Conservation (phyloP, 1,140 invertebrate species). For the Drosophila biarmipes region DNA sequence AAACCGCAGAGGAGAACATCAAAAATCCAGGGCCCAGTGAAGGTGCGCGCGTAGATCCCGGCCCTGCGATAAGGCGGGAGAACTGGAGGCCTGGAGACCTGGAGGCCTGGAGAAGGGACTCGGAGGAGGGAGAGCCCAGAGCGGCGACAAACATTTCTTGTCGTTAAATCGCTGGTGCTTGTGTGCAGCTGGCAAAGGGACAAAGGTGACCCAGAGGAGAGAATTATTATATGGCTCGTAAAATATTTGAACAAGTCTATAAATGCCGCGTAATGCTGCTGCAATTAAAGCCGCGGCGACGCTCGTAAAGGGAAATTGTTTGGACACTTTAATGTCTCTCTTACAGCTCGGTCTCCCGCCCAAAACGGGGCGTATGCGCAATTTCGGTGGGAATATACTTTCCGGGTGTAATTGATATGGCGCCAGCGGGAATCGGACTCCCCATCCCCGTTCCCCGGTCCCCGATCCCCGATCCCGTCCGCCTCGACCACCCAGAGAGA, state of each 20-base stretch:
- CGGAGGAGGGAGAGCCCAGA: slow-evolving; percentile 14
- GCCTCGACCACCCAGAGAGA: neutral
- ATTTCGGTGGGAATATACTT: slow-evolving; percentile 54
- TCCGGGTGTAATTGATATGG: slow-evolving; percentile 55
- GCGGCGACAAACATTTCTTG: slow-evolving; percentile 49
- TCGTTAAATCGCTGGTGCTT: slow-evolving; percentile 42
- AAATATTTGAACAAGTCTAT: slow-evolving; percentile 81
- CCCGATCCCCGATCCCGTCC: neutral
- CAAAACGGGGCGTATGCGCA: slow-evolving; percentile 50
- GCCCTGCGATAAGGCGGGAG: slow-evolving; percentile 45
- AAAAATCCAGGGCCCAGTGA: slow-evolving; percentile 37
- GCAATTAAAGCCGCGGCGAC: slow-evolving; percentile 55
- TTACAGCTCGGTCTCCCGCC: neutral
- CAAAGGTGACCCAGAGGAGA: slow-evolving; percentile 32
- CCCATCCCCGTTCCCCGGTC: neutral
- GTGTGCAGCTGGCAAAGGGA: slow-evolving; percentile 27
- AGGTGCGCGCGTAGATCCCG: slow-evolving; percentile 67
- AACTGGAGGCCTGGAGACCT: slow-evolving; percentile 25
- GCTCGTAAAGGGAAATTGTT: slow-evolving; percentile 51
- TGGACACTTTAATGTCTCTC: slow-evolving; percentile 33
- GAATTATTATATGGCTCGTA: slow-evolving; percentile 80
- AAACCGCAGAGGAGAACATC: slow-evolving; percentile 22
- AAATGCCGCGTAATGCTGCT: slow-evolving; percentile 74
- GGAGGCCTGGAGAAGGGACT: neutral
- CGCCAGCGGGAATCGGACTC: slow-evolving; percentile 15